Conservation (phyloP, 2,888 invertebrate genomes). For the Orthosia cruda region DNA sequence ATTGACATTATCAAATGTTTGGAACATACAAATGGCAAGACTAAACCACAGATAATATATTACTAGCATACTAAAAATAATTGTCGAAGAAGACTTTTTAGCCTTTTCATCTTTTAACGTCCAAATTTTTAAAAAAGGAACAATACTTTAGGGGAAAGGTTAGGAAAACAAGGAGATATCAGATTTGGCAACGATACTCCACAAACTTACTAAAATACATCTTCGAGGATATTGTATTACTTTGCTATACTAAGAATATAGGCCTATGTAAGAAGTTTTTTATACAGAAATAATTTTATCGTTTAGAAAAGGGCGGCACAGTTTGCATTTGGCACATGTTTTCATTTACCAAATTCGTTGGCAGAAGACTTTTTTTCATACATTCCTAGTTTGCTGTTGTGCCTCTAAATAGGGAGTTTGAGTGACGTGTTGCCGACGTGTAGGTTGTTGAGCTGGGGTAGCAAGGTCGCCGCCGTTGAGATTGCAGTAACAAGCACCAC, state of each 20-base stretch:
- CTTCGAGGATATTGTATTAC: no score
- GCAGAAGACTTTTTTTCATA: conserved; percentile 63
- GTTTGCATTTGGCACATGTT: conserved; percentile 63
- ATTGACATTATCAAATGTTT: conserved; percentile 62
- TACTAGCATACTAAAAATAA: not conserved
- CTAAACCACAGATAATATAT: not conserved
- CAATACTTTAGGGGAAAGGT: not conserved
- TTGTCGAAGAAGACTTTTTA: not conserved
- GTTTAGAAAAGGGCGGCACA: conserved; percentile 34
- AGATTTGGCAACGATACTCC: conserved; percentile 4
- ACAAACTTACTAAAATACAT: conserved; percentile 5
- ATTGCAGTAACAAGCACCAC: conserved; percentile 95
- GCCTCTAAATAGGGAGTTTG: conserved; percentile 85
- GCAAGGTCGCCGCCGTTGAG: conserved; percentile 95
- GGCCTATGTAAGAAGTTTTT: not conserved
- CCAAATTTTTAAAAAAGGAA: not conserved
- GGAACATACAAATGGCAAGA: conserved; percentile 26
- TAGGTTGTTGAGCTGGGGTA: conserved; percentile 92
- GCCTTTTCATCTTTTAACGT: no score
- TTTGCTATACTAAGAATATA: no score
- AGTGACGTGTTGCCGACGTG: conserved; percentile 89
- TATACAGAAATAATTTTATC: conserved; percentile 21
- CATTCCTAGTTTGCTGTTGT: conserved; percentile 37
- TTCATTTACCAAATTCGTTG: conserved; percentile 74
- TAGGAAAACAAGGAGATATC: not conserved